phyloP scores from a whole-genome alignment of 2,888 invertebrate species.

The Lasioglossum figueresi region DNA sequence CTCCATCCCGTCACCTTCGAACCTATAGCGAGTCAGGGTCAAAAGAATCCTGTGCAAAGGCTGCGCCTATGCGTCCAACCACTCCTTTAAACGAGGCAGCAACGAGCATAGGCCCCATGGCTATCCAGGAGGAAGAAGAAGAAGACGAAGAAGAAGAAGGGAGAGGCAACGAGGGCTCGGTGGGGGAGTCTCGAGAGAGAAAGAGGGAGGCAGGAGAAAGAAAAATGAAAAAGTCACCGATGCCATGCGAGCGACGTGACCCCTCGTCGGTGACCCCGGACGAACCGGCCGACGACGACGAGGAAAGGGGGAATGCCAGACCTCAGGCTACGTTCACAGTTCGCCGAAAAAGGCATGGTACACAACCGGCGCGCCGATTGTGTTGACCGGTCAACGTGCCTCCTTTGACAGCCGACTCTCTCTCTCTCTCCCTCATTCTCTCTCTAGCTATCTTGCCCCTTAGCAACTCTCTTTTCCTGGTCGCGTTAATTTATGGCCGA shows the following conservation, averaged over 20 bases:
- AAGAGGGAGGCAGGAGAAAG: constrained; percentile 40
- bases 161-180: not conserved
- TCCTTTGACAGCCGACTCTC: constrained; percentile 58
- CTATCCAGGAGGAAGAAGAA: constrained; percentile 30
- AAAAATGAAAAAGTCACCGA: constrained; percentile 74
- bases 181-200: constrained; percentile 8
- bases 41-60: constrained; percentile 38
- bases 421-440: constrained; percentile 27
- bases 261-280: constrained; percentile 76
- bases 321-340: constrained; percentile 71
- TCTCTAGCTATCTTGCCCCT: not conserved
- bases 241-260: constrained; percentile 77
- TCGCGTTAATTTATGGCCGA: constrained; percentile 57
- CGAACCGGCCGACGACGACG: constrained; percentile 71
- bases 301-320: constrained; percentile 66
- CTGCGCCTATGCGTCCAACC: constrained; percentile 53
- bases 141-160: not conserved
- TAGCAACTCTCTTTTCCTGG: constrained; percentile 52
- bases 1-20: not conserved
- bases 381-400: constrained; percentile 67
- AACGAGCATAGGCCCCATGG: constrained; percentile 49
- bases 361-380: constrained; percentile 70
- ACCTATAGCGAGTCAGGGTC: not conserved
- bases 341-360: constrained; percentile 71
- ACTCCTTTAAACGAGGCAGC: constrained; percentile 63